Percentiles rank a stretch among this genome's conserved stretches.
Conservation (phyloP, 92 coral and sea anemone genomes). For the Pocillopora meandrina region DNA sequence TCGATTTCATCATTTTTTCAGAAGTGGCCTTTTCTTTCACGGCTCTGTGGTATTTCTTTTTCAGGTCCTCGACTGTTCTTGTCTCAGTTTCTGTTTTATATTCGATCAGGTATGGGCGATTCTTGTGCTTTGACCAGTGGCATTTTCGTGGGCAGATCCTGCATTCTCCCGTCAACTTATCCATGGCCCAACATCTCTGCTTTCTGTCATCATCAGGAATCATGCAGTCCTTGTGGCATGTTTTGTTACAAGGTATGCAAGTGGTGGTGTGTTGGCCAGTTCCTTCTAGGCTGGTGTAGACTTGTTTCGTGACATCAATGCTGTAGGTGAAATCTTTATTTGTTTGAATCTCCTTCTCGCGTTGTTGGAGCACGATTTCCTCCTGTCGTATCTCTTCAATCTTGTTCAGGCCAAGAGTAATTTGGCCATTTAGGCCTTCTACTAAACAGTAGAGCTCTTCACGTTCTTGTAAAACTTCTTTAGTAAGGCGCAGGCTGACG, state of each 20-base stretch:
- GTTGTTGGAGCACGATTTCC: constrained; percentile 34
- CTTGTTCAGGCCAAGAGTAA: constrained; percentile 33
- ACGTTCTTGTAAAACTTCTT: constrained; percentile 53
- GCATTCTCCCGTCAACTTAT: constrained; percentile 4
- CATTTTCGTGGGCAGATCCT: constrained; percentile 32
- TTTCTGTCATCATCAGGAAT: constrained; percentile 29
- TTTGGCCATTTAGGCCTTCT: constrained; percentile 42
- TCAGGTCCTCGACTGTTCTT: constrained; percentile 19
- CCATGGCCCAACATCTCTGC: constrained; percentile 19
- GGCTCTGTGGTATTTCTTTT: constrained; percentile 9
- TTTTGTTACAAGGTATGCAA: constrained; percentile 34
- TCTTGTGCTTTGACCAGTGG: constrained; percentile 35
- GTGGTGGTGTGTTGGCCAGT: constrained; percentile 45
- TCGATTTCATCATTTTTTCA: neutral
- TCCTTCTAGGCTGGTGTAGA: neutral
- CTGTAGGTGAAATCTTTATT: constrained; percentile 52
- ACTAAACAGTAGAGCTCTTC: constrained; percentile 21
- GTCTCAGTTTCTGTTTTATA: neutral
- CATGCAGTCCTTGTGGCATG: constrained; percentile 43
- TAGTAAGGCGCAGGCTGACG: constrained; percentile 46
- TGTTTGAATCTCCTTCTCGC: constrained; percentile 42
- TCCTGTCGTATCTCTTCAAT: constrained; percentile 52
- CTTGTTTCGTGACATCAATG: constrained; percentile 16
- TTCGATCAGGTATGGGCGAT: constrained; percentile 26
- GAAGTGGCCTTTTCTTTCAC: neutral